A percentile compares a stretch with the other conserved stretches of the same genome.
phyloP scores from a whole-genome alignment of 2,113 vertebrate species.

The Peromyscus leucopus region DNA sequence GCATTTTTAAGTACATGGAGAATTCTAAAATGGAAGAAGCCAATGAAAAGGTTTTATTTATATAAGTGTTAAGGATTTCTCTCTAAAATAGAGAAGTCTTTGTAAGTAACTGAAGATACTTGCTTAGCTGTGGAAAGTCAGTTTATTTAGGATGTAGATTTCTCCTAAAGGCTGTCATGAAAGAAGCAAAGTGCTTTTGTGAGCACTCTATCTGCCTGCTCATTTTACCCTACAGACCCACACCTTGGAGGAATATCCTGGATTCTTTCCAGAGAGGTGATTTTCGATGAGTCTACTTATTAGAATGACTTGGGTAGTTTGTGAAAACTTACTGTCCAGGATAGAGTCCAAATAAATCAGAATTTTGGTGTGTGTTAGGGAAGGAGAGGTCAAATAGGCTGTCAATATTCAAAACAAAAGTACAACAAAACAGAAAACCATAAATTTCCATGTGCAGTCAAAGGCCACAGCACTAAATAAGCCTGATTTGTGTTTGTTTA shows the following conservation, averaged over 20 bases:
- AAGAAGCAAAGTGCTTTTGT: background rate
- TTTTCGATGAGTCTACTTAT: background rate
- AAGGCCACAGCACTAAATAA: background rate
- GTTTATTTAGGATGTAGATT: background rate
- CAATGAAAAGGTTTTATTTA: slow-evolving; percentile 72
- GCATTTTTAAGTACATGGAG: slow-evolving; percentile 68
- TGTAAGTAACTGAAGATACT: background rate
- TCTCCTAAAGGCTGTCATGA: background rate
- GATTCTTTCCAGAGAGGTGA: background rate
- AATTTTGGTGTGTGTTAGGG: background rate
- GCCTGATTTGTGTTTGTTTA: background rate
- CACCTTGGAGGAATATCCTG: rapidly evolving
- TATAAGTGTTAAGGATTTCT: slow-evolving; percentile 61
- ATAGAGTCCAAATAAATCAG: background rate
- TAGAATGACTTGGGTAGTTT: background rate
- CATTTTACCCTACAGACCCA: no score
- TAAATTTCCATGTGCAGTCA: background rate
- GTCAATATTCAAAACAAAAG: background rate
- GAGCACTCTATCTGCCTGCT: rapidly evolving
- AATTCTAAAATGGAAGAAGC: slow-evolving; percentile 69
- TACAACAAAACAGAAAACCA: background rate
- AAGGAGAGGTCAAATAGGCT: rapidly evolving
- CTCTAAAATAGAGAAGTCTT: slow-evolving; percentile 19
- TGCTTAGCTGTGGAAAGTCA: background rate
- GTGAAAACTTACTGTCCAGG: background rate